Conservation (phyloP, 2,113 vertebrate genomes). For the Otus sunia region DNA sequence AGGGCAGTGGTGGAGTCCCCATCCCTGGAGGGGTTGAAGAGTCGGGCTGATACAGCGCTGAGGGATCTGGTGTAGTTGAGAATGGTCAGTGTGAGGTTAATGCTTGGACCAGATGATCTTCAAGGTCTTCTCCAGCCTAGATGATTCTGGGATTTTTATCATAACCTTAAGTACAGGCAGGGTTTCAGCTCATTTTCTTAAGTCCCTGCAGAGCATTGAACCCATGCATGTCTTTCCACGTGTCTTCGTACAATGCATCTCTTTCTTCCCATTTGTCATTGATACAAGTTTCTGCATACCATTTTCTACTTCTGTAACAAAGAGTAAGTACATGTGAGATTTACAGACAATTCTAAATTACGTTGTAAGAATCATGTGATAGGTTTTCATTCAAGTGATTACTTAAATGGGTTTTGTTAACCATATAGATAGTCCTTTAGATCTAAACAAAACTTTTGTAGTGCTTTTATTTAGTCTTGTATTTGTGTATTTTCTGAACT, state of each 20-base stretch:
- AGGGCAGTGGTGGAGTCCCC: no score
- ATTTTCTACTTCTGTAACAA: not conserved
- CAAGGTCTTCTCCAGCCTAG: no score
- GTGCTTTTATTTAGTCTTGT: not conserved
- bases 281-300: not conserved
- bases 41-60: no score
- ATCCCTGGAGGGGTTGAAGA: no score
- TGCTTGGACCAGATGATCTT: no score
- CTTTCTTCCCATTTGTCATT: not conserved
- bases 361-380: not conserved
- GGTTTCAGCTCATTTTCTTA: not conserved
- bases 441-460: not conserved
- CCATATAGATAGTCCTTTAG: not conserved
- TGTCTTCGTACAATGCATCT: not conserved
- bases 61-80: no score
- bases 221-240: not conserved
- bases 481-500: not conserved
- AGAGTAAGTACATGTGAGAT: not conserved
- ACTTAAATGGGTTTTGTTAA: not conserved
- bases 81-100: no score
- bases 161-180: not conserved
- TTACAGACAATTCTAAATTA: not conserved
- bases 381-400: not conserved
- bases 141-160: not conserved
- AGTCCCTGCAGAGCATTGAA: not conserved